phyloP scores from a whole-genome alignment of 1,140 invertebrate genomes.

The Atta colombica region DNA sequence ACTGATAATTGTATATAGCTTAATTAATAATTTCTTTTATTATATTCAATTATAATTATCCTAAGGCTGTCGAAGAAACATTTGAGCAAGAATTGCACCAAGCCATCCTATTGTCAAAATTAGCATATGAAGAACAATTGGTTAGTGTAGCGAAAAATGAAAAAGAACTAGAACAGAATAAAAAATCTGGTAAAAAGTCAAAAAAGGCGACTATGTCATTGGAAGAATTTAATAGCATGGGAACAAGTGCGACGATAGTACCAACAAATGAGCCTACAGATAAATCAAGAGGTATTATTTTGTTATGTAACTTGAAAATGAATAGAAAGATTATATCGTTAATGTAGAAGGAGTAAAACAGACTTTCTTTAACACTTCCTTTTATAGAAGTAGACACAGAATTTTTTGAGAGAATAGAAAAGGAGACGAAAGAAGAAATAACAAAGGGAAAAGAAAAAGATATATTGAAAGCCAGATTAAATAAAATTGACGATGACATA shows the following conservation, averaged over 20 bases:
- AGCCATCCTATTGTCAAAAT: conserved; percentile 88
- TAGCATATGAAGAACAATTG: conserved; percentile 88
- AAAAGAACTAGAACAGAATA: conserved; percentile 82
- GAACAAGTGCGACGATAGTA: conserved; percentile 55
- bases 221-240: conserved; percentile 87
- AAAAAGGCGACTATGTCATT: conserved; percentile 88
- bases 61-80: conserved; percentile 86
- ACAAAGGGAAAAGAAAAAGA: conserved; percentile 90
- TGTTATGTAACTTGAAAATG: conserved; percentile 15
- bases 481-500: conserved; percentile 87
- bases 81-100: conserved; percentile 88
- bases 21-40: background rate
- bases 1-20: conserved; percentile 74
- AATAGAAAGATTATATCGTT: background rate
- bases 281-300: conserved; percentile 74
- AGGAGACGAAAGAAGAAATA: conserved; percentile 89
- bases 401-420: conserved; percentile 90
- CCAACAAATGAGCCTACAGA: conserved; percentile 62
- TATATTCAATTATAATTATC: conserved; percentile 69
- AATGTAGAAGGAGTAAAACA: background rate
- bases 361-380: conserved; percentile 65
- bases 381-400: conserved; percentile 83
- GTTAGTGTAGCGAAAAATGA: conserved; percentile 80
- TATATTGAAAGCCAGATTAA: conserved; percentile 85
- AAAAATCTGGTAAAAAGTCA: conserved; percentile 86